These are phyloP conservation scores for Malacosoma neustria DNA, from an alignment of 2,888 invertebrate species.

Conservation along the genomic window DNA sequence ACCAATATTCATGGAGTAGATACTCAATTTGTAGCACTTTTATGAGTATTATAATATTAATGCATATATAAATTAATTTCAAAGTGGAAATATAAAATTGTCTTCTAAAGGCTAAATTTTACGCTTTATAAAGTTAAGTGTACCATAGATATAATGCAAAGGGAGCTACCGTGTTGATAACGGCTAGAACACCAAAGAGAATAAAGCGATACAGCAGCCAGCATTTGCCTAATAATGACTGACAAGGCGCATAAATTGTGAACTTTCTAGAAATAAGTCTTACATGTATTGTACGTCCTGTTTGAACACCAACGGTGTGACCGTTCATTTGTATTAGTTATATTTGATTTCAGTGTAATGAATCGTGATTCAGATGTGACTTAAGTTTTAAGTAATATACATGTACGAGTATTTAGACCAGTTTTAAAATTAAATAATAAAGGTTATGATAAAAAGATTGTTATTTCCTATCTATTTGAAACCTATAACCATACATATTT, in stretches of 20 bases:
- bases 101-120: slow-evolving; percentile 9
- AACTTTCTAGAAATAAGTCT: not conserved
- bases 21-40: no score
- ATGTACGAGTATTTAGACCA: no score
- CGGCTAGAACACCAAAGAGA: slow-evolving; percentile 74
- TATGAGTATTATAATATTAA: no score
- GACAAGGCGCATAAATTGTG: not conserved
- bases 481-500: no score
- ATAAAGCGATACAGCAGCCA: slow-evolving; percentile 24
- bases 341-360: not conserved
- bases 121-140: slow-evolving; percentile 12
- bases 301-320: not conserved
- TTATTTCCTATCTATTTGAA: no score
- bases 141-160: no score
- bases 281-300: not conserved
- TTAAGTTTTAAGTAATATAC: no score
- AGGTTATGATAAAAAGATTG: no score
- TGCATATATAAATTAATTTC: no score
- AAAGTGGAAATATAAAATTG: slow-evolving; percentile 4
- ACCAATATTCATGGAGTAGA: no score
- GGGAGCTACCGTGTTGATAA: slow-evolving; percentile 35
- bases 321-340: not conserved
- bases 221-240: slow-evolving; percentile 39
- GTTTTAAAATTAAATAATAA: not conserved
- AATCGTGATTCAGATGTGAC: not conserved